Base-by-base conservation (phyloP, 2,113 vertebrate species). In the Mixornis gularis region DNA sequence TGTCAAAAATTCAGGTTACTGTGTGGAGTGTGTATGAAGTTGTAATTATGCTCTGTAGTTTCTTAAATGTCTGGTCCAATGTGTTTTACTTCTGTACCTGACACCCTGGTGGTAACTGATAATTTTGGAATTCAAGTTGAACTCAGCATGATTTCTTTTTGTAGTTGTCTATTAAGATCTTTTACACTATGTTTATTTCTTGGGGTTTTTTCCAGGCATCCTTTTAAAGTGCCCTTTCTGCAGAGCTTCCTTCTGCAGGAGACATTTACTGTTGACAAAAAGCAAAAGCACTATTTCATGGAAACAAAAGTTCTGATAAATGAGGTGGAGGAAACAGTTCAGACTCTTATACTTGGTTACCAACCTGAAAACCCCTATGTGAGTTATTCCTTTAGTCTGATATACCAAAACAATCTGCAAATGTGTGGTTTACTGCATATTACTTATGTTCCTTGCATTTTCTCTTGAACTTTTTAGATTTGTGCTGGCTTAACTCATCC, bases 401-500 rank as follows among this genome's bases (percentile, higher is more conserved):
- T 30, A 66, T 9, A 36, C 4, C 11, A 32, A 79, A 38, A 64
- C 38, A 72, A 25, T 18, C 38, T 53, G 25, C 17, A 80, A 80
- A 94, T 41, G 18, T 65, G 36, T 62, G 34, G 25, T 74, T 69
- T 77, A 36, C 18, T 91, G 5, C 36, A 56, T n/a, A 1, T 62
- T 29, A 41, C 58, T 85, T 48, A 59, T 0, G 10, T 70, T 76
- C 9, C 36, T 88, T 77, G 22, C 11, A 12, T 92, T 91, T 44
- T 49, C 11, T 90, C 29, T 87, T 27, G 20, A 52, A 78, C 6
- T 88, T 49, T 87, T 41, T 88, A 98, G 98, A 93, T 99, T 86
- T 99, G 98, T 49, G 97, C 97, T 32, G 96, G 96, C 36, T 91
- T 99, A 56, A 89, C 85, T 49, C 98, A 99, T 95, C 97, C 98